Percentiles rank a stretch among this genome's conserved stretches.
Evolutionary conservation across 2,113 vertebrate species (phyloP).

Genomic region (Eulemur macaco): DNA sequence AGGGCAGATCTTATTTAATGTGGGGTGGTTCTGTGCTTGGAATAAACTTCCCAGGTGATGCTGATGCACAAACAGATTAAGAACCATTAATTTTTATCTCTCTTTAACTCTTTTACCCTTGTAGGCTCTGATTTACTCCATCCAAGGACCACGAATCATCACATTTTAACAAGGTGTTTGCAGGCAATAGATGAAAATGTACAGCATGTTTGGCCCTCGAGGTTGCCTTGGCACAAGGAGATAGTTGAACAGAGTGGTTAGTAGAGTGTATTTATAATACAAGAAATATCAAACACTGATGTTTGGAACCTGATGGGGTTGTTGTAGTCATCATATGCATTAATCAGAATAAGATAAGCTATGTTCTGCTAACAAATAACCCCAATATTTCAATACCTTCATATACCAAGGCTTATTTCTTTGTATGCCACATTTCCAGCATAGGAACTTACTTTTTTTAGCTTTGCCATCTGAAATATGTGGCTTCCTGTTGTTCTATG

Average conservation of each 20-base stretch:
- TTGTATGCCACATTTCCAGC: not conserved
- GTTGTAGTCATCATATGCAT: not conserved
- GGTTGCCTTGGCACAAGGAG: slow-evolving; percentile 26
- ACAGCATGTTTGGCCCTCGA: not conserved
- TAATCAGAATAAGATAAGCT: not conserved
- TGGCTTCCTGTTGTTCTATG: not conserved
- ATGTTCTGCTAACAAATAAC: not conserved
- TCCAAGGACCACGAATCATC: slow-evolving; percentile 46
- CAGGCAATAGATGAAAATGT: slow-evolving; percentile 44
- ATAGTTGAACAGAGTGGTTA: slow-evolving; percentile 37
- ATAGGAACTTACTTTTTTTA: not conserved
- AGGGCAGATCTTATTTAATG: not conserved
- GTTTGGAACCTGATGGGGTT: not conserved
- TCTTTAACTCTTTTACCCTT: slow-evolving; percentile 63
- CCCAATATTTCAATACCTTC: not conserved
- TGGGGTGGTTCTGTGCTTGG: not conserved
- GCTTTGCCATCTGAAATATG: not conserved
- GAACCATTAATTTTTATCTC: slow-evolving; percentile 54
- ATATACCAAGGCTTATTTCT: not conserved
- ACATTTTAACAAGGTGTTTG: slow-evolving; percentile 52
- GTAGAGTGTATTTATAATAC: not conserved
- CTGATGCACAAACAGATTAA: slow-evolving; percentile 4
- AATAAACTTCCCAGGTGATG: slow-evolving; percentile 43
- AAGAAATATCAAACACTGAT: not conserved
- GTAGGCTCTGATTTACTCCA: slow-evolving; percentile 64